Conservation (phyloP, 2,797 vertebrate genomes). For the Malurus splendens region DNA sequence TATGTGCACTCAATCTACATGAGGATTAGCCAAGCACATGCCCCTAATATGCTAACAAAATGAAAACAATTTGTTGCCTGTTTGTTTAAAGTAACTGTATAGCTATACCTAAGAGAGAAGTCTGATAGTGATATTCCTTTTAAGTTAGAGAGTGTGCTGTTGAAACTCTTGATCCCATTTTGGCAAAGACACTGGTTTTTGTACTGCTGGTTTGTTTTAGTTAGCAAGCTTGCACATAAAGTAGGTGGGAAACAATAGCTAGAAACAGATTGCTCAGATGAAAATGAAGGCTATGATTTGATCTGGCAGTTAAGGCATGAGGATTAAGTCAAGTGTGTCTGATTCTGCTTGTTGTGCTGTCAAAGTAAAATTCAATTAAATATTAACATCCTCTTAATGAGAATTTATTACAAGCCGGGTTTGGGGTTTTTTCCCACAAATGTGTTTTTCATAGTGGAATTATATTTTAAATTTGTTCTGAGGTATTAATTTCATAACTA, state of each 20-base stretch:
- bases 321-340: constrained; percentile 19
- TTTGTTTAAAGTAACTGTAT: not conserved
- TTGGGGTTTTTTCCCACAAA: not conserved
- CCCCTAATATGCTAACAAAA: not conserved
- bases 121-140: not conserved
- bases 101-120: not conserved
- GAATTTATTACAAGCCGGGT: not conserved
- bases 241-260: constrained; percentile 31
- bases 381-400: not conserved
- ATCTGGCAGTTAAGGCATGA: constrained; percentile 16
- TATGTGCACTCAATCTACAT: accelerated
- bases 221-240: constrained; percentile 33
- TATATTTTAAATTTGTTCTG: not conserved
- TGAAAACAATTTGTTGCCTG: not conserved
- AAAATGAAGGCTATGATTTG: constrained; percentile 7
- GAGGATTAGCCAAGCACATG: not conserved
- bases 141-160: not conserved
- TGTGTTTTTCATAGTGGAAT: not conserved
- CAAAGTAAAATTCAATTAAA: not conserved
- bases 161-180: not conserved
- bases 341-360: constrained; percentile 7
- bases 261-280: constrained; percentile 3
- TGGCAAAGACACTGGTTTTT: not conserved
- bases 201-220: constrained; percentile 7
- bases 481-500: not conserved